Evolutionary conservation across 2,888 invertebrate genomes (phyloP), one percentile per base, ranked within the genome.

Genomic region (Brachynemurus nebulosus): DNA sequence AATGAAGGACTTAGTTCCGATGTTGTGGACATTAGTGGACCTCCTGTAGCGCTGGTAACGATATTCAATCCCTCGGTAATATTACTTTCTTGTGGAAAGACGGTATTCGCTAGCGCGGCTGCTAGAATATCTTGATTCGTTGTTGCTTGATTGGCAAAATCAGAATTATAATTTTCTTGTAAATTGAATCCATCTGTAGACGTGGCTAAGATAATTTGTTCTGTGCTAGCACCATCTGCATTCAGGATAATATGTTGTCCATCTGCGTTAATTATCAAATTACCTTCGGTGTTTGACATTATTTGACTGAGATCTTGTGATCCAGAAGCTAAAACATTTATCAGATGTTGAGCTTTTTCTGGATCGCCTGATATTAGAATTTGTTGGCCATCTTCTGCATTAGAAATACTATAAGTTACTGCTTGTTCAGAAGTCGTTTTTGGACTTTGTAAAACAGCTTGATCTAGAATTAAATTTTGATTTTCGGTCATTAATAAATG

Each of bases 71-170:
- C 54, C 37, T 66, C 65, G 8, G 59, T 53, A 8, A 63, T 47
- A 27, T 54, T 54, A 37, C 60, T 55, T 47, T 74, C 69, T 48
- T 69, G 68, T 50, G 77, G 80, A 55, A 82, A 81, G 36, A 78
- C 76, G 16, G 80, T 80, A 54, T 80, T 79, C 1, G 83, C 83
- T 36, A 85, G 64, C 12, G 84, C 83, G 9, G 79, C 82, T 12
- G 84, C 81, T 36, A 85, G 63, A 51, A 85, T 79, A 57, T 85
- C 84, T 51, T 80, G 74, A 52, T 76, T 77, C 47, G 63, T 63
- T 14, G 48, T 55, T 11, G 59, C 51, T 47, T 47, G 55, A 44
- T 25, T 38, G 5, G 34, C 44, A 27, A 44, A 44, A 18, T 44
- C 44, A 9, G 37, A 12, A 16, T 27, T 19, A 17, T 37, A 44